Evolutionary conservation across 2,888 invertebrate genomes (phyloP), one percentile per base, ranked within the genome.

Genomic region (Gastracanthus pulcherrimus): DNA sequence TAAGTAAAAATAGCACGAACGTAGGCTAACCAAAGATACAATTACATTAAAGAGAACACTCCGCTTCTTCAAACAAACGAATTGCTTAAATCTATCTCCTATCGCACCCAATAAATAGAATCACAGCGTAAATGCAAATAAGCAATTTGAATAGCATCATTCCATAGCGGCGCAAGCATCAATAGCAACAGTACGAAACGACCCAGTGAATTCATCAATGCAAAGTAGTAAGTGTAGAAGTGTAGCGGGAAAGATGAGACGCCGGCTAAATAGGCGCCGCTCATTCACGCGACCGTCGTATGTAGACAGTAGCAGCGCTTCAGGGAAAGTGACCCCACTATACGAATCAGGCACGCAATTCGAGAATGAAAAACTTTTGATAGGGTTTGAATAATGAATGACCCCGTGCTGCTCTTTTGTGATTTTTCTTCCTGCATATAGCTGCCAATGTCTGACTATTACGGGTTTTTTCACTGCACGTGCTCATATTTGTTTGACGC

Each of bases 371-470:
- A 67, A 76, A 67, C 76, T 69, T 51, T 36, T 55, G 76, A 76
- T 76, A 69, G 67, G 58, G 11, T 31, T 58, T 76, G 67, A 76
- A 76, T 76, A 76, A 76, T 34, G 41, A 69, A 76, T 51, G 58
- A 1, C 48, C 19, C 16, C 5, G 69, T 0, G 23, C 31, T 3
- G 7, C 31, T 69, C 13, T 48, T 3, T 31, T 69, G 45, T 69
- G 3, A n/a, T 45, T 64, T 38, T 64, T 11, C 11, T 29, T 23
- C 2, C 9, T 26, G 16, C 5, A 3, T 55, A 6, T 26, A 13
- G 45, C 45, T n/a, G 45, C 11, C 4, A 13, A n/a, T 13, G 29
- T 31, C 58, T 58, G 58, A 58, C 29, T 29, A 16, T 26, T 13
- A 4, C 13, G 9, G 58, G 26, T 26, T 23, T 58, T 16, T 26